These are phyloP conservation scores for Haliclona indistincta DNA, from an alignment of 37 sponge, comb jelly and placozoan genomes.

Conservation along the genomic window DNA sequence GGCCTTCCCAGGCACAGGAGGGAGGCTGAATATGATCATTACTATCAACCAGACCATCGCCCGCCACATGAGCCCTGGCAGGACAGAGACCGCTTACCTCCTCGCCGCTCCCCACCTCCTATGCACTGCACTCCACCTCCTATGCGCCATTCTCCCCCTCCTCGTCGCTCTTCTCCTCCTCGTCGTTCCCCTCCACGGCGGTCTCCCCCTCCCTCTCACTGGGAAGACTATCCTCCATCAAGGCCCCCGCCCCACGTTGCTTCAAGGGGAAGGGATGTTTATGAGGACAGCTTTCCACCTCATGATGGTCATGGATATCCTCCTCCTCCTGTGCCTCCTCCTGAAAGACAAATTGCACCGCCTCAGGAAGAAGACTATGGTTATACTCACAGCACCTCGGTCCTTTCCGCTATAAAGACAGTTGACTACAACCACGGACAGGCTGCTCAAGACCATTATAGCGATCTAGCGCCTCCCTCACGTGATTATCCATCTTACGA, in stretches of 20 bases:
- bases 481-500: too few relatives aligned
- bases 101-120: neutral
- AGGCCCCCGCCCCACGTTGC: neutral
- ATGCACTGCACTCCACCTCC: neutral
- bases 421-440: conserved; percentile 62
- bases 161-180: too few relatives aligned
- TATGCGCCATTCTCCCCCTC: too few relatives aligned
- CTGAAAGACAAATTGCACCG: neutral
- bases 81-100: neutral
- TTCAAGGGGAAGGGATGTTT: neutral
- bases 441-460: too few relatives aligned
- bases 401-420: conserved; percentile 10
- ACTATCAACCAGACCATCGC: neutral
- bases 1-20: neutral
- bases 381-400: neutral
- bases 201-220: neutral
- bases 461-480: too few relatives aligned
- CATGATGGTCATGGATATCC: neutral
- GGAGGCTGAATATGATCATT: too few relatives aligned
- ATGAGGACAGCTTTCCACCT: neutral
- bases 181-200: too few relatives aligned
- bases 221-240: neutral
- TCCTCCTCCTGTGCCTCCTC: neutral
- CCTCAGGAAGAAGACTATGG: neutral
- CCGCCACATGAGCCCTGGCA: neutral